phyloP scores from a whole-genome alignment of 2,888 invertebrate genomes.

The Clistopyga incitator region DNA sequence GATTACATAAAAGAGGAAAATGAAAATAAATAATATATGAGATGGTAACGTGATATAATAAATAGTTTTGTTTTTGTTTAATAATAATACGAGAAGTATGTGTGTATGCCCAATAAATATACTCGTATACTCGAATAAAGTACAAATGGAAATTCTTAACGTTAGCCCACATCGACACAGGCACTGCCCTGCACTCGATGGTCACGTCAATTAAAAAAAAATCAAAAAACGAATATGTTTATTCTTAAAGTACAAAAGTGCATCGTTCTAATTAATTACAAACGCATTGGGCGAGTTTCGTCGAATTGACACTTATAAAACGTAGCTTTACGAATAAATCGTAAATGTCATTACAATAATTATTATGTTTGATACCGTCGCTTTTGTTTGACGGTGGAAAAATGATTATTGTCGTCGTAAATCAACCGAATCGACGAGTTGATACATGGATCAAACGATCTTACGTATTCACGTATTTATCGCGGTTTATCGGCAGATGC shows the following conservation, averaged over 20 bases:
- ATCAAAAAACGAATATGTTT: constrained; percentile 42
- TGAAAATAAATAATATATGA: constrained; percentile 82
- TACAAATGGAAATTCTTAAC: constrained; percentile 52
- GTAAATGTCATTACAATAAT: constrained; percentile 13
- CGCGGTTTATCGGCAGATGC: constrained; percentile 43
- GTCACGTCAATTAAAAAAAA: constrained; percentile 8
- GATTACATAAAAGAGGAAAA: constrained; percentile 77
- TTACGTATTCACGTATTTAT: constrained; percentile 44
- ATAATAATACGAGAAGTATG: constrained; percentile 64
- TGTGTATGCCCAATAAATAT: constrained; percentile 79
- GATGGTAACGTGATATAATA: constrained; percentile 83
- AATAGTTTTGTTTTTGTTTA: constrained; percentile 75
- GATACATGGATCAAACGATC: constrained; percentile 18
- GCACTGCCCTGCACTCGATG: constrained; percentile 10
- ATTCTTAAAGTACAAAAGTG: constrained; percentile 43
- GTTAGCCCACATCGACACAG: constrained; percentile 25
- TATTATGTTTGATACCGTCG: constrained; percentile 38
- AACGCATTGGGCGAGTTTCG: constrained; percentile 40
- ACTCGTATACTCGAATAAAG: constrained; percentile 67
- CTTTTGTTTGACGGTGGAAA: constrained; percentile 30
- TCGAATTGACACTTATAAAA: constrained; percentile 18
- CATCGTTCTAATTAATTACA: constrained; percentile 32
- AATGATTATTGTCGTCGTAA: constrained; percentile 20
- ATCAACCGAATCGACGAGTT: constrained; percentile 14
- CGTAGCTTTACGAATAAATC: constrained; percentile 41